phyloP scores from a whole-genome alignment of 2,113 vertebrate genomes.

The Todiramphus chloris region DNA sequence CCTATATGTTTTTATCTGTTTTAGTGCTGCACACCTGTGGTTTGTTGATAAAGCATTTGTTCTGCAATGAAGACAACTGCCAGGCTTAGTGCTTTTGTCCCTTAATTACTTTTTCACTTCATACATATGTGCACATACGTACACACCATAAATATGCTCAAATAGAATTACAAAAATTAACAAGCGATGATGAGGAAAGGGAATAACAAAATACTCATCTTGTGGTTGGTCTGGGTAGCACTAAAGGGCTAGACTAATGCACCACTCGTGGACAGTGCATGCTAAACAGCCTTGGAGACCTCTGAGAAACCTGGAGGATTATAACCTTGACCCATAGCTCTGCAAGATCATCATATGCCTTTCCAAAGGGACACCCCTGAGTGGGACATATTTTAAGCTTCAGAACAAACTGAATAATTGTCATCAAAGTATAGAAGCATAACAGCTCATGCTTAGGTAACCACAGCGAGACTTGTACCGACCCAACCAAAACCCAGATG shows the following conservation, averaged over 20 bases:
- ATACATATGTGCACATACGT: background rate
- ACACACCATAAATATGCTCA: background rate
- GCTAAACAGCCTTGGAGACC: background rate
- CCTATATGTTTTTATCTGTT: constrained; percentile 35
- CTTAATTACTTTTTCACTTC: background rate
- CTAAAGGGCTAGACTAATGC: background rate
- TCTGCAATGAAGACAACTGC: background rate
- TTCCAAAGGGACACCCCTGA: background rate
- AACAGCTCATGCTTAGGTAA: background rate
- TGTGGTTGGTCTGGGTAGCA: background rate
- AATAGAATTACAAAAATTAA: background rate
- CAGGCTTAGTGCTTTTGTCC: background rate
- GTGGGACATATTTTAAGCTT: background rate
- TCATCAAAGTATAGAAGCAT: background rate
- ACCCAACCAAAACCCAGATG: background rate
- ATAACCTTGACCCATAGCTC: background rate
- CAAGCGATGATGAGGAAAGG: background rate
- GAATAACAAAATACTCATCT: background rate
- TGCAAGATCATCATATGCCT: background rate
- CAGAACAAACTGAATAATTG: background rate
- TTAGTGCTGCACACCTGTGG: background rate
- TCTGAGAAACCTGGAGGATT: background rate
- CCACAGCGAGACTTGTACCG: background rate
- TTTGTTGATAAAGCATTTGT: constrained; percentile 12
- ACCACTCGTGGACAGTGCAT: rapidly evolving